phyloP scores from a whole-genome alignment of 2,113 vertebrate species.

The Thalassarche chlororhynchos region DNA sequence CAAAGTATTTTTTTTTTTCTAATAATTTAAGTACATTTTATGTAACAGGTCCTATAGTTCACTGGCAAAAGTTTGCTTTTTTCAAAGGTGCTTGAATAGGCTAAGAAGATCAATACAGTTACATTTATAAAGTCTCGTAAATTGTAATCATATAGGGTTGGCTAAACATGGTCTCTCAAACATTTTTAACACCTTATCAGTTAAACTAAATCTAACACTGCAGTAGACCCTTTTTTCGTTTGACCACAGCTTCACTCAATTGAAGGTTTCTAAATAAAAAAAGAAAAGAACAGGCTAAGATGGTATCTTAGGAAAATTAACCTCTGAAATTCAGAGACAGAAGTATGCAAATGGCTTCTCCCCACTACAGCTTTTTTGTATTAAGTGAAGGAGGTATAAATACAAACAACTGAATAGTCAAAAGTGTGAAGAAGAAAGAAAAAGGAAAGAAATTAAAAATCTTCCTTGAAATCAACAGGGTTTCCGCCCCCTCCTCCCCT shows the following conservation, averaged over 20 bases:
- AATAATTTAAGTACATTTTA: not conserved
- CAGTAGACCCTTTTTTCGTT: not conserved
- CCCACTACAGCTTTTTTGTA: not conserved
- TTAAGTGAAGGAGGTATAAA: not conserved
- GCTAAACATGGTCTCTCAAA: not conserved
- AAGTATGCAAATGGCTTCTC: not conserved
- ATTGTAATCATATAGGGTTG: not conserved
- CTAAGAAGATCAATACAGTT: not conserved
- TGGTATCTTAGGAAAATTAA: not conserved
- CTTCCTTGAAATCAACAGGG: not conserved
- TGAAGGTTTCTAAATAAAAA: not conserved
- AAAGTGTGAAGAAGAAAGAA: not conserved
- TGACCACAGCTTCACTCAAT: not conserved
- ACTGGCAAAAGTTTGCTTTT: not conserved
- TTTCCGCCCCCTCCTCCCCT: fast-evolving
- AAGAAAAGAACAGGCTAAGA: not conserved
- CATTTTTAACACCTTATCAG: not conserved
- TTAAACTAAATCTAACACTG: not conserved
- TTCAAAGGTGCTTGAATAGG: not conserved
- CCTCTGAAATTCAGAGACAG: not conserved
- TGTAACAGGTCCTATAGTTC: not conserved
- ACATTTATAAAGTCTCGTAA: not conserved
- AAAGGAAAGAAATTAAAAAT: not conserved
- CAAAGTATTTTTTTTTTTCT: not conserved
- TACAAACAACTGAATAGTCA: not conserved